These are phyloP conservation scores for Gephyroberyx darwinii DNA, from an alignment of 2,797 vertebrate species.

Conservation along the genomic window DNA sequence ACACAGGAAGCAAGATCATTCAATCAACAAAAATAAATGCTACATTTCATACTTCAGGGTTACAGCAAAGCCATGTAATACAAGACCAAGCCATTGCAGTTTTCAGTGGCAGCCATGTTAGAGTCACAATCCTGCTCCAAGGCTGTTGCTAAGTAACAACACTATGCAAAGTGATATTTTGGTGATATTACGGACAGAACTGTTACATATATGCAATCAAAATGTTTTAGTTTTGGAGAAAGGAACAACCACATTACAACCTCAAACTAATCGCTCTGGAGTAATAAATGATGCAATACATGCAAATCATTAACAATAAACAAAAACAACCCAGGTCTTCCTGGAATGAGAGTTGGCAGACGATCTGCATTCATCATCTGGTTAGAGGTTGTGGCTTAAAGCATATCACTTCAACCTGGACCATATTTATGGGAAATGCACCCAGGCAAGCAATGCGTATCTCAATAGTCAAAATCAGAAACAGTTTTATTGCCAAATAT, in stretches of 20 bases:
- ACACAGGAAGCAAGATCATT: not conserved
- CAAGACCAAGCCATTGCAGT: not conserved
- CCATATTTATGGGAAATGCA: no score
- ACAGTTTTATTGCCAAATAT: no score
- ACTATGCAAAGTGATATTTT: no score
- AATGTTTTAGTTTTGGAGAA: no score
- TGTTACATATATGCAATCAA: no score
- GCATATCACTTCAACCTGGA: no score
- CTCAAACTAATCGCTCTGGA: not conserved
- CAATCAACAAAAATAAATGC: not conserved
- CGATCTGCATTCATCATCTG: not conserved
- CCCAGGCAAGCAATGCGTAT: no score
- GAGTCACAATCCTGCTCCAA: not conserved
- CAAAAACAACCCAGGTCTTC: no score
- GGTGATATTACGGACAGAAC: no score
- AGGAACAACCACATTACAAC: not conserved
- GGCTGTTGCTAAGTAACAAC: not conserved
- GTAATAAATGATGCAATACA: not conserved
- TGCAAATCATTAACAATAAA: not conserved
- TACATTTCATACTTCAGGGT: slow-evolving; percentile 3
- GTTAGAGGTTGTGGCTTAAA: not conserved
- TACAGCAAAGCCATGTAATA: not conserved
- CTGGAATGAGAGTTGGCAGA: not conserved
- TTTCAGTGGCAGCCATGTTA: no score
- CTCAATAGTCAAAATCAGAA: no score